These are phyloP conservation scores for Dermolepida albohirtum DNA, from an alignment of 2,888 invertebrate genomes.

Conservation along the genomic window DNA sequence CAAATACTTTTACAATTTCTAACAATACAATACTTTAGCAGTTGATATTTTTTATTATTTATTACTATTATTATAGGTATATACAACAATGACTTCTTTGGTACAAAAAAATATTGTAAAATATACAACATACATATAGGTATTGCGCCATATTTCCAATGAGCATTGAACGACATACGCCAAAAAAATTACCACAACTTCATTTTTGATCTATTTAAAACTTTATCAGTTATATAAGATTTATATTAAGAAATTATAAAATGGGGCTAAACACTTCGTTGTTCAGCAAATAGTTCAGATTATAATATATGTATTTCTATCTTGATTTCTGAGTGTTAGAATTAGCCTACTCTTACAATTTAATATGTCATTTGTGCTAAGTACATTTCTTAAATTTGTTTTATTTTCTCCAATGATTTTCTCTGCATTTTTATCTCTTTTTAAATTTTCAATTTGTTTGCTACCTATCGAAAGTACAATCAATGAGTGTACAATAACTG, in stretches of 20 bases:
- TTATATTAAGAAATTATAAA: constrained; percentile 36
- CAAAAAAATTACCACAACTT: constrained; percentile 25
- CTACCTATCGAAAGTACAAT: constrained; percentile 41
- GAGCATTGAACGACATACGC: constrained; percentile 59
- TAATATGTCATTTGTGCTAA: constrained; percentile 61
- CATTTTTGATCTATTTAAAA: constrained; percentile 31
- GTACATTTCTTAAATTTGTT: constrained; percentile 56
- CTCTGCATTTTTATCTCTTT: constrained; percentile 20
- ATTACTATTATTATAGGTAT: constrained; percentile 51
- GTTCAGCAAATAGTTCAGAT: constrained; percentile 54
- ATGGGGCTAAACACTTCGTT: constrained; percentile 54
- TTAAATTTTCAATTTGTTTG: constrained; percentile 14
- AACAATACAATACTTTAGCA: constrained; percentile 58
- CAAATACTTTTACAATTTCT: constrained; percentile 55
- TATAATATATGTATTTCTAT: constrained; percentile 31
- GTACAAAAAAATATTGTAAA: constrained; percentile 61
- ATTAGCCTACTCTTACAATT: constrained; percentile 54
- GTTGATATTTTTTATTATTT: constrained; percentile 43
- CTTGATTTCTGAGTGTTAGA: constrained; percentile 47
- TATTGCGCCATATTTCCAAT: constrained; percentile 57
- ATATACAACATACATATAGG: constrained; percentile 50
- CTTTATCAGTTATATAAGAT: constrained; percentile 12
- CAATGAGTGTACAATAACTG: no score
- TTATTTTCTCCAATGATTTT: constrained; percentile 41
- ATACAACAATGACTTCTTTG: constrained; percentile 63